Evolutionary conservation across 2,113 vertebrate genomes (phyloP).

Genomic region (Origma solitaria): DNA sequence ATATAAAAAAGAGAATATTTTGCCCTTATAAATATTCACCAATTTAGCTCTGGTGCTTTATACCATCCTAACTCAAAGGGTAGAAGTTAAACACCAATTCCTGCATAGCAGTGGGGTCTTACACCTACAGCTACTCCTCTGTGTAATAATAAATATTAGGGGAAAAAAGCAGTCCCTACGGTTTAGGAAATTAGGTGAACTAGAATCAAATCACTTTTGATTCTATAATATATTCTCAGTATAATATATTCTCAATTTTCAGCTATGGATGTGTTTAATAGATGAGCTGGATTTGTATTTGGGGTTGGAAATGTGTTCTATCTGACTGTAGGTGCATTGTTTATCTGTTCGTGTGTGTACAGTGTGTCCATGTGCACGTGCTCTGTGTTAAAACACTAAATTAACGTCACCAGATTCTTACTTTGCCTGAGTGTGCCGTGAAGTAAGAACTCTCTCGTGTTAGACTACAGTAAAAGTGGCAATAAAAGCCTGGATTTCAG

Average conservation of each 20-base stretch:
- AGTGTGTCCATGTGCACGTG: neutral
- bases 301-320: rapidly evolving
- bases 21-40: neutral
- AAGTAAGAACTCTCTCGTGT: neutral
- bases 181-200: neutral
- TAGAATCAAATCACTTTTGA: neutral
- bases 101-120: neutral
- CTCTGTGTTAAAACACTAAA: neutral
- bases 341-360: neutral
- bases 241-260: no score
- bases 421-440: neutral
- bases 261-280: neutral
- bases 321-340: neutral
- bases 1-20: neutral
- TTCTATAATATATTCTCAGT: no score
- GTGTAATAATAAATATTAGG: neutral
- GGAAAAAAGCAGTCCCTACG: neutral
- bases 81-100: neutral
- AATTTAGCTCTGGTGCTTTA: neutral
- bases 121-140: rapidly evolving
- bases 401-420: neutral
- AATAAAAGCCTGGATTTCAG: neutral
- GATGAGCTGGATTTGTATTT: neutral
- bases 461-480: neutral
- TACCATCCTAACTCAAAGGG: neutral